Evolutionary conservation across 2,113 vertebrate species (phyloP).

Genomic region (Hassar affinis): DNA sequence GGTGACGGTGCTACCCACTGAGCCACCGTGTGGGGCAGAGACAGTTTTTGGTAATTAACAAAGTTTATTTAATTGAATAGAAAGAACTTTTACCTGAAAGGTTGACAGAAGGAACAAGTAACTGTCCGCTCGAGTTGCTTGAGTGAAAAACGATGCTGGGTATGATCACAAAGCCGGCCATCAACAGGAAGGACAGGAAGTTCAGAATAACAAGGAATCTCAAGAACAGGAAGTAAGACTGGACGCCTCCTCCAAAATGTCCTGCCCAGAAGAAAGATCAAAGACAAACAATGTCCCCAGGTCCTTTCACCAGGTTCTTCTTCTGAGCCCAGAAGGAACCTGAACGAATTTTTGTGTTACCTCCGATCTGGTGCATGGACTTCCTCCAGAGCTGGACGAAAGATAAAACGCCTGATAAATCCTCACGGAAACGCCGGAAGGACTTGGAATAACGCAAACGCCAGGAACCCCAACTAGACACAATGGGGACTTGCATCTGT

Average conservation of each 20-base stretch:
- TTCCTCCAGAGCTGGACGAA: slow-evolving; percentile 69
- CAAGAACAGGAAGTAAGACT: slow-evolving; percentile 83
- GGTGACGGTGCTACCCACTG: too few relatives aligned
- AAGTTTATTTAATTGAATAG: neutral
- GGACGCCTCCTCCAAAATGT: slow-evolving; percentile 83
- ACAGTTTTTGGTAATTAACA: neutral
- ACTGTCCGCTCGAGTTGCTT: neutral
- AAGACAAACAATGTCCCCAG: neutral
- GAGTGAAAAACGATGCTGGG: slow-evolving; percentile 70
- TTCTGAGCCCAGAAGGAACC: neutral
- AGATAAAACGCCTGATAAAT: slow-evolving; percentile 40
- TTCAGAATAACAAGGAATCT: slow-evolving; percentile 85
- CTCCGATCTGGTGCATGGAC: slow-evolving; percentile 73
- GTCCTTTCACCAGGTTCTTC: neutral
- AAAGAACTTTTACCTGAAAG: slow-evolving; percentile 53
- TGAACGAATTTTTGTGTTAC: slow-evolving; percentile 48
- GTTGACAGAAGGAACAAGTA: slow-evolving; percentile 34
- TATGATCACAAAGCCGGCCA: slow-evolving; percentile 72
- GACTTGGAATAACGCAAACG: slow-evolving; percentile 54
- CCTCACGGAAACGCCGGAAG: slow-evolving; percentile 52
- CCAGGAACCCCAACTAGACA: slow-evolving; percentile 66
- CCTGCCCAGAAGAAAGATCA: slow-evolving; percentile 63
- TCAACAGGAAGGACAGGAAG: slow-evolving; percentile 74
- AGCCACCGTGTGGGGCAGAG: neutral
- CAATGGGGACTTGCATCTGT: slow-evolving; percentile 62